phyloP scores from a whole-genome alignment of 2,113 vertebrate genomes.

The Rhodinocichla rosea region DNA sequence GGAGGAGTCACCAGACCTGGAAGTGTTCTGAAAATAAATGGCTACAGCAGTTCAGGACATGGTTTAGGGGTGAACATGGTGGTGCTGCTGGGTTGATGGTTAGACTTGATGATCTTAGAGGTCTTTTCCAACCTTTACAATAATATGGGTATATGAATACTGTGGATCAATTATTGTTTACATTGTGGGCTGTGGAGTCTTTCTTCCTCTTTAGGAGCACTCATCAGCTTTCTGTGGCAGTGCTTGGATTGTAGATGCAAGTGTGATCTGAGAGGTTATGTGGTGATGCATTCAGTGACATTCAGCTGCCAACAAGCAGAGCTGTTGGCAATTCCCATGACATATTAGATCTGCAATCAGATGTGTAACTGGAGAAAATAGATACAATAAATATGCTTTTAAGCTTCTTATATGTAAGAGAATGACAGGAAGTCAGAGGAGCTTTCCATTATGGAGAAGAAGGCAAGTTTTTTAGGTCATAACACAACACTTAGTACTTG shows the following conservation, averaged over 20 bases:
- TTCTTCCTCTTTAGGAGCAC: neutral
- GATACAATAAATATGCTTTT: neutral
- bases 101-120: neutral
- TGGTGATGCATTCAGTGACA: neutral
- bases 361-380: neutral
- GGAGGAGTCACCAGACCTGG: neutral
- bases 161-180: neutral
- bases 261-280: neutral
- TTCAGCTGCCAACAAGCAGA: neutral
- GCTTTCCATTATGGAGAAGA: neutral
- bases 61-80: neutral
- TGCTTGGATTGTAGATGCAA: neutral
- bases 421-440: neutral
- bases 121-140: neutral
- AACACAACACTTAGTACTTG: neutral
- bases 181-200: rapidly evolving
- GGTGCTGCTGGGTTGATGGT: neutral
- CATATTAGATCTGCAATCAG: neutral
- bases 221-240: neutral
- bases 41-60: too few relatives aligned
- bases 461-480: neutral
- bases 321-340: neutral
- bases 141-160: neutral
- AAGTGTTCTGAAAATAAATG: neutral
- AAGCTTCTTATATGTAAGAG: neutral